Evolutionary conservation across 2,888 invertebrate species (phyloP).

Genomic region (Eristalinus aeneus): DNA sequence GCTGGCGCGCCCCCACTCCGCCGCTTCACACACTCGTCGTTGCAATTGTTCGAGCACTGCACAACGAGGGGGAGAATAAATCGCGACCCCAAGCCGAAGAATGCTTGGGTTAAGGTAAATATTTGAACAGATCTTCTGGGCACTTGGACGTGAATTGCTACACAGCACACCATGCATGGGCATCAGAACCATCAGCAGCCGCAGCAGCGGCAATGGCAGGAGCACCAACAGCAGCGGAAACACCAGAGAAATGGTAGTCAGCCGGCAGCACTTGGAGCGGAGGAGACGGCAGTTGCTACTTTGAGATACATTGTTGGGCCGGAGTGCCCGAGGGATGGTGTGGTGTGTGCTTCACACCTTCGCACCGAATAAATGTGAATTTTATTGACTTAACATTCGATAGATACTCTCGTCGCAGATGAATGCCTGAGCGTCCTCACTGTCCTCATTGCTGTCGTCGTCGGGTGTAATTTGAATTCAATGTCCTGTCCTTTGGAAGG

Average conservation of each 20-base stretch:
- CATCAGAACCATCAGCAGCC: not conserved
- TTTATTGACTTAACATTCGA: slow-evolving; percentile 62
- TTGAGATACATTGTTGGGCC: slow-evolving; percentile 36
- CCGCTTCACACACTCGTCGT: not conserved
- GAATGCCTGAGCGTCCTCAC: not conserved
- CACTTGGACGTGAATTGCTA: slow-evolving; percentile 65
- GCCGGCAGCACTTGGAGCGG: not conserved
- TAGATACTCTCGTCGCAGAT: not conserved
- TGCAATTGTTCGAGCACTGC: slow-evolving; percentile 62
- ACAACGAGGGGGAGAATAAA: slow-evolving; percentile 59
- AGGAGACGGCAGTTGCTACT: slow-evolving; percentile 38
- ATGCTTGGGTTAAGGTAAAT: slow-evolving; percentile 56
- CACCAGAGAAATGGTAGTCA: slow-evolving; percentile 66
- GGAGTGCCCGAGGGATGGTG: not conserved
- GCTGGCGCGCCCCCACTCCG: not conserved
- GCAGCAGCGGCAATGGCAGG: too few relatives aligned
- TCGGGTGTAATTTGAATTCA: slow-evolving; percentile 59
- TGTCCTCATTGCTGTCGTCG: too few relatives aligned
- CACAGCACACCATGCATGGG: slow-evolving; percentile 11
- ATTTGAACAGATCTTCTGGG: slow-evolving; percentile 68
- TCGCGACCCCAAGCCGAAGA: slow-evolving; percentile 64
- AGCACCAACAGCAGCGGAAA: slow-evolving; percentile 15
- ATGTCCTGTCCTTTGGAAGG: slow-evolving; percentile 30
- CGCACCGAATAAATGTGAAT: slow-evolving; percentile 38
- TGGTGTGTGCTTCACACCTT: slow-evolving; percentile 48